phyloP scores from a whole-genome alignment of 2,113 vertebrate genomes.

The Pedetes capensis region DNA sequence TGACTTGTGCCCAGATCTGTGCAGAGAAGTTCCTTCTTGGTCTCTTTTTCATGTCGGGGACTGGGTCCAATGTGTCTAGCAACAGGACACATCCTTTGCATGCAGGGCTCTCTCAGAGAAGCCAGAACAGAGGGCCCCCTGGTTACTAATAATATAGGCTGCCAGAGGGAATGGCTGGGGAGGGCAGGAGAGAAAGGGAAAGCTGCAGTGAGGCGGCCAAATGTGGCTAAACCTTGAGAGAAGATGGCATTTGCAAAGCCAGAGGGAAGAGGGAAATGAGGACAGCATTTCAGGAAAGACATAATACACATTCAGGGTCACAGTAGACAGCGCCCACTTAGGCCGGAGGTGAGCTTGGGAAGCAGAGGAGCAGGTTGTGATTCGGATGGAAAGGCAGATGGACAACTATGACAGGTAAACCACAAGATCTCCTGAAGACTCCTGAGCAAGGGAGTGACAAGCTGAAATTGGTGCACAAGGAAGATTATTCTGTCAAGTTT shows the following conservation, averaged over 20 bases:
- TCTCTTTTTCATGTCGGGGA: background rate
- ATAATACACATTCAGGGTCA: background rate
- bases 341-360: background rate
- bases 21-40: background rate
- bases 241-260: background rate
- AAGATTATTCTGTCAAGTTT: slow-evolving; percentile 62
- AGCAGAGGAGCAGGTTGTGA: background rate
- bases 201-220: background rate
- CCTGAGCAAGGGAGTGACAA: slow-evolving; percentile 23
- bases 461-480: slow-evolving; percentile 44
- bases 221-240: background rate
- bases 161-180: background rate
- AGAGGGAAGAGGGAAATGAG: background rate
- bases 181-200: background rate
- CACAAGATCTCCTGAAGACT: slow-evolving; percentile 43
- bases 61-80: background rate
- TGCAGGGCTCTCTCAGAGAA: background rate
- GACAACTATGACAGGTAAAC: background rate
- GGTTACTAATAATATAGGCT: background rate
- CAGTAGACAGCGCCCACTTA: background rate
- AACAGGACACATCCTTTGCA: background rate
- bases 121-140: background rate
- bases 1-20: background rate
- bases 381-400: background rate
- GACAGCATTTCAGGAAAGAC: background rate